A percentile compares a stretch with the other conserved stretches of the same genome.
Conservation (phyloP, 2,888 invertebrate genomes). For the Mesorhabditis belari region DNA sequence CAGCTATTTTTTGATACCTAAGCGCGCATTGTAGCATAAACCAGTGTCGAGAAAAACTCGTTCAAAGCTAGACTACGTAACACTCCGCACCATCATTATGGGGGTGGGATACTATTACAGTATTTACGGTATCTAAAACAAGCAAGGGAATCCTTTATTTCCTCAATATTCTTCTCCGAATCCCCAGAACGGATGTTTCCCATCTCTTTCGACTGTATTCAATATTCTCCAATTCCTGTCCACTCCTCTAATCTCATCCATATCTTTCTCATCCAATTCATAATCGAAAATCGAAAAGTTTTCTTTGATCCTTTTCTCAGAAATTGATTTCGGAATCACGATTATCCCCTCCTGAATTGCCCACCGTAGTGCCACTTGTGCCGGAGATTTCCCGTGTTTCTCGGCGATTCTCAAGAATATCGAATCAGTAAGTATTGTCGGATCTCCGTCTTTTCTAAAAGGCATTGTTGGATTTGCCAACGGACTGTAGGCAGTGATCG, state of each 20-base stretch:
- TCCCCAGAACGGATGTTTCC: neutral
- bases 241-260: conserved; percentile 29
- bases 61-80: no score
- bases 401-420: neutral
- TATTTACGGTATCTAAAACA: no score
- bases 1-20: no score
- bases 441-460: neutral
- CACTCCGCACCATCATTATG: no score
- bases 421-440: neutral
- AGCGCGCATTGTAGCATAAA: no score
- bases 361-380: conserved; percentile 54
- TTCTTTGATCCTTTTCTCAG: neutral
- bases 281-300: conserved; percentile 8
- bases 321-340: conserved; percentile 46
- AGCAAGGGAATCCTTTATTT: no score
- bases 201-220: neutral
- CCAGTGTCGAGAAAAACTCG: no score
- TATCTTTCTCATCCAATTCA: conserved; percentile 48
- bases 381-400: conserved; percentile 7
- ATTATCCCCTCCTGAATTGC: conserved; percentile 52
- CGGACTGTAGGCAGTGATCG: neutral
- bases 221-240: neutral
- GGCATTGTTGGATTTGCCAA: neutral
- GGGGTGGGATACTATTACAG: no score
- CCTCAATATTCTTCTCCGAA: neutral